Conservation (phyloP, 1,140 invertebrate species). For the Akabosia matsudoensis region DNA sequence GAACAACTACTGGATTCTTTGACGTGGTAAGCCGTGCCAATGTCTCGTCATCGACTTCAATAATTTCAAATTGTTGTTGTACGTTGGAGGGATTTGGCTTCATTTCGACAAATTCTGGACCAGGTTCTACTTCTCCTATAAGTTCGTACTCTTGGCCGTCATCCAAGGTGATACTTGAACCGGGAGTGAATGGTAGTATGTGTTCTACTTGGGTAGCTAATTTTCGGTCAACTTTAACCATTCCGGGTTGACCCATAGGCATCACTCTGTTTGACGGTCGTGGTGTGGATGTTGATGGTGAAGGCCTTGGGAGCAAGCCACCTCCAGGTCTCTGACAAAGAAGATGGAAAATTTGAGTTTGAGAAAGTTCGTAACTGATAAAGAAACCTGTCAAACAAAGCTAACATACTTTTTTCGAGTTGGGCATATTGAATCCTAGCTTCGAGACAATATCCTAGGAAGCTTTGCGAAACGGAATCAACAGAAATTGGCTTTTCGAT, state of each 20-base stretch:
- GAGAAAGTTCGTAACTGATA: background rate
- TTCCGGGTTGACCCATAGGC: background rate
- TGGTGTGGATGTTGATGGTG: background rate
- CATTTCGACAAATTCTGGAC: slow-evolving; percentile 36
- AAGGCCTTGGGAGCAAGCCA: background rate
- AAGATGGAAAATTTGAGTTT: background rate
- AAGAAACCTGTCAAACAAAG: background rate
- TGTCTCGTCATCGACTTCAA: slow-evolving; percentile 44
- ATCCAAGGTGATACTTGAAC: slow-evolving; percentile 36
- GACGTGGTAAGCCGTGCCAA: slow-evolving; percentile 35
- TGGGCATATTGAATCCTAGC: slow-evolving; percentile 19
- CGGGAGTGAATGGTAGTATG: background rate
- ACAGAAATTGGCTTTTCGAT: slow-evolving; percentile 16
- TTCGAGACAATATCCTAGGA: slow-evolving; percentile 33
- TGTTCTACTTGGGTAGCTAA: background rate
- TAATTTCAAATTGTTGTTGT: slow-evolving; percentile 38
- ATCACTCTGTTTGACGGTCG: background rate
- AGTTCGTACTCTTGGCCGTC: slow-evolving; percentile 46
- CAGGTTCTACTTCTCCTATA: slow-evolving; percentile 41
- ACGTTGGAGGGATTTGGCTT: slow-evolving; percentile 3
- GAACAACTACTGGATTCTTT: slow-evolving; percentile 31
- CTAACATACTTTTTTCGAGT: background rate
- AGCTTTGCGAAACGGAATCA: slow-evolving; percentile 26
- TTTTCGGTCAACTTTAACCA: slow-evolving; percentile 6
- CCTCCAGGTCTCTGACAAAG: background rate